These are phyloP conservation scores for Agrochola macilenta DNA, from an alignment of 2,888 invertebrate genomes.

Conservation along the genomic window DNA sequence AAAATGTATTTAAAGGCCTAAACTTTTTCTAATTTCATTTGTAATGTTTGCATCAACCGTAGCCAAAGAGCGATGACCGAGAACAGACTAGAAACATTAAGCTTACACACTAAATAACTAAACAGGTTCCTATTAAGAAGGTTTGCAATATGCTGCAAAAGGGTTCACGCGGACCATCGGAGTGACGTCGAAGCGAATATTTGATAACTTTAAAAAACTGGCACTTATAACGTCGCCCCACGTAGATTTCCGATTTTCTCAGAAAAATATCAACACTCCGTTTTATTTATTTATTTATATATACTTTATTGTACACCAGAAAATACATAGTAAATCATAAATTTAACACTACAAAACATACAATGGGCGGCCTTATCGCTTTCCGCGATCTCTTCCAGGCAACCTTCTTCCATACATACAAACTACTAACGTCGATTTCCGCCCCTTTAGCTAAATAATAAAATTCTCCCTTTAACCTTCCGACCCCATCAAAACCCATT, in stretches of 20 bases:
- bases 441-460: background rate
- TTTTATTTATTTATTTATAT: too few relatives aligned
- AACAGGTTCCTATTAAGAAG: constrained; percentile 34
- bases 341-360: too few relatives aligned
- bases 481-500: background rate
- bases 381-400: too few relatives aligned
- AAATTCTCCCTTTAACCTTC: background rate
- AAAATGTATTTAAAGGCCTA: background rate
- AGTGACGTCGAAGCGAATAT: constrained; percentile 1
- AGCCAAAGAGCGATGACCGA: constrained; percentile 44
- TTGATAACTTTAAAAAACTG: background rate
- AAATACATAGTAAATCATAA: too few relatives aligned
- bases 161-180: background rate
- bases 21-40: background rate
- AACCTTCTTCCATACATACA: too few relatives aligned
- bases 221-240: background rate
- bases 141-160: background rate
- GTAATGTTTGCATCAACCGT: constrained; percentile 22
- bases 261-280: background rate
- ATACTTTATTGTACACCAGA: too few relatives aligned
- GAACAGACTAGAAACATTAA: constrained; percentile 79
- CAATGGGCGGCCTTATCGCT: too few relatives aligned
- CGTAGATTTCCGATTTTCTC: background rate
- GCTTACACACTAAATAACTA: constrained; percentile 78
- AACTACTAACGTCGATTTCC: background rate